Evolutionary conservation across 2,888 invertebrate genomes (phyloP), one percentile per base, ranked within the genome.

Genomic region (Drosophila nigritarsus): DNA sequence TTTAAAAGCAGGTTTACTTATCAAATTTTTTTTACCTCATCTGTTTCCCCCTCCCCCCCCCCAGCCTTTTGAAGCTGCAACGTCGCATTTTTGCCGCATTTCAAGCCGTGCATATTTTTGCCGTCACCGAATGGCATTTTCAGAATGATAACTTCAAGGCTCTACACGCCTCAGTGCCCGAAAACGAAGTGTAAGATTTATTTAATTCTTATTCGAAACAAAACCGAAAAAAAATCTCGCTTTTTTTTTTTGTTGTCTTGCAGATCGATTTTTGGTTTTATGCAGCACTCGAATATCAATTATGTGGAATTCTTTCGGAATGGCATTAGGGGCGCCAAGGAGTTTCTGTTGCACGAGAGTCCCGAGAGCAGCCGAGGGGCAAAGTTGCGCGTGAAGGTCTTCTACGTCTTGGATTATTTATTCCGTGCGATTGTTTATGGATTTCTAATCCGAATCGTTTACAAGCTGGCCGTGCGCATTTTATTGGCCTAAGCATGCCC

Each of bases 21-120:
- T 8, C 5, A 13, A 11, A 50, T n/a, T 51, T 48, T 54, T 48
- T 4, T 2, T 0, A 1, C 3, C 50, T 34, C 34, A 42, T 68
- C 91, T 91, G 9, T 54, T 36, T 30, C 51, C 68, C 27, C 2
- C 68, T 18, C 2, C 45, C 1, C 29, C 5, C 29, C 29, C 0
- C 6, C 7, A 98, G 98, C 93, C 94, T 98, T 70, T 92, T 97
- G 13, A 96, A 95, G 92, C 91, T 98, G 32, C 98, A 98, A 90
- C 94, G 96, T n/a, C 95, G 95, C 80, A 96, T 98, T 56, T 97
- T 96, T 92, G 95, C 94, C 29, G 96, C 97, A 0, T 96, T 96
- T 86, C 93, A 94, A 62, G 96, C 96, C 0, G 91, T 98, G 3
- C 94, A 95, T 18, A 96, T 96, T 91, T 98, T 97, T 90, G 94